Conservation (phyloP, 2,113 vertebrate genomes). For the Baryphthengus martii region DNA sequence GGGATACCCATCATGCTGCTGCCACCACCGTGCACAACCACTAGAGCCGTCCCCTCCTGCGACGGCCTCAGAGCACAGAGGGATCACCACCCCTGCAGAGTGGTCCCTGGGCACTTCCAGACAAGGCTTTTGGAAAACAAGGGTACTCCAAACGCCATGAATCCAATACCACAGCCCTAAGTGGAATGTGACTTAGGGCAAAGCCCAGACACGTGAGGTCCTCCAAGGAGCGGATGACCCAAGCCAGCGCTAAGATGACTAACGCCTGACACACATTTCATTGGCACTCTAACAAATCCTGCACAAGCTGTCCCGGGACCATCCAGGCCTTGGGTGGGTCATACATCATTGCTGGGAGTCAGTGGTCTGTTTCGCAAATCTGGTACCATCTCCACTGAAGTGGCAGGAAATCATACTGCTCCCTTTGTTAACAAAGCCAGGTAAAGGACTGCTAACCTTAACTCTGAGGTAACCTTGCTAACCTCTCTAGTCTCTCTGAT, state of each 20-base stretch:
- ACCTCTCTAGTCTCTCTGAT: background rate
- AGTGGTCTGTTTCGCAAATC: background rate
- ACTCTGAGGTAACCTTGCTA: background rate
- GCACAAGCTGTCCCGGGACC: background rate
- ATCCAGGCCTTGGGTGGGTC: background rate
- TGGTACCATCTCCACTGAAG: fast-evolving
- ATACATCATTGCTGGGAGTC: background rate
- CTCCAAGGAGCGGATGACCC: background rate
- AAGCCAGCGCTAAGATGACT: background rate
- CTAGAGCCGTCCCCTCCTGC: background rate
- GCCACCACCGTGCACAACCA: background rate
- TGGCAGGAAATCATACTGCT: background rate
- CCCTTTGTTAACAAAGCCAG: background rate
- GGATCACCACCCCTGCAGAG: background rate
- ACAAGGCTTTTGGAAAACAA: background rate
- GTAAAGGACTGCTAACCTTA: background rate
- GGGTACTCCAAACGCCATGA: background rate
- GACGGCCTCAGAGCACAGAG: background rate
- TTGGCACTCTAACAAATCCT: background rate
- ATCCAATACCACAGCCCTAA: background rate
- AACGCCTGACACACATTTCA: background rate
- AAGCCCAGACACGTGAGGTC: background rate
- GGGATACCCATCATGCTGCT: background rate
- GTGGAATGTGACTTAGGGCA: background rate
- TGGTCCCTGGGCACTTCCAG: background rate